Conservation (phyloP, 2,113 vertebrate species). For the Rhinolophus sinicus region DNA sequence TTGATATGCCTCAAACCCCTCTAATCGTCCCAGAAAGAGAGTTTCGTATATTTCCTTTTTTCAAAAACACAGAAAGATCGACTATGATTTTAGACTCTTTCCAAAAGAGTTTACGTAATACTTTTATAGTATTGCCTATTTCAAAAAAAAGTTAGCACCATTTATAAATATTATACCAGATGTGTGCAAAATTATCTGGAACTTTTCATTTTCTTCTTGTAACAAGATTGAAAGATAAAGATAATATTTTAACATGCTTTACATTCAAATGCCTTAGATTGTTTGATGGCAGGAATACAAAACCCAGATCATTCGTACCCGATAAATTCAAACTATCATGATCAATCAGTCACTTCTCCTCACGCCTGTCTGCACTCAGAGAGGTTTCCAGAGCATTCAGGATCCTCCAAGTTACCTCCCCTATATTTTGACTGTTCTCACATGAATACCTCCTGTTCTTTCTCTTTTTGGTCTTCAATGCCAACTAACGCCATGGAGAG, state of each 20-base stretch:
- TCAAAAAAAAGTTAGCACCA: neutral
- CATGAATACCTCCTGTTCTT: neutral
- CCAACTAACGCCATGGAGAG: fast-evolving
- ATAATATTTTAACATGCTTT: neutral
- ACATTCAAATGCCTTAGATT: neutral
- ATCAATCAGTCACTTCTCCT: too few relatives aligned
- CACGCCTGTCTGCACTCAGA: neutral
- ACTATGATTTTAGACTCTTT: neutral
- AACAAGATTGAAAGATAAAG: neutral
- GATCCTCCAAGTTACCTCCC: neutral
- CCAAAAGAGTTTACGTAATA: neutral
- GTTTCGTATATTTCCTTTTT: neutral
- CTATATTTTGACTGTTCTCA: neutral
- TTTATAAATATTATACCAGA: neutral
- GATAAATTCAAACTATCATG: neutral
- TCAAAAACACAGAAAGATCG: too few relatives aligned
- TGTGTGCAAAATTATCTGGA: neutral
- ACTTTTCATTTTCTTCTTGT: neutral
- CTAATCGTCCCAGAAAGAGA: neutral
- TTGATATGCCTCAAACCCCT: fast-evolving
- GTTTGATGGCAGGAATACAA: neutral
- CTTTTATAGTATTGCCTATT: neutral
- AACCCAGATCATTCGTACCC: neutral
- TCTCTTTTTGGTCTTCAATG: neutral
- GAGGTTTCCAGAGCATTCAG: neutral